phyloP scores from a whole-genome alignment of 2,888 invertebrate genomes.

The Perizoma flavofasciatum region DNA sequence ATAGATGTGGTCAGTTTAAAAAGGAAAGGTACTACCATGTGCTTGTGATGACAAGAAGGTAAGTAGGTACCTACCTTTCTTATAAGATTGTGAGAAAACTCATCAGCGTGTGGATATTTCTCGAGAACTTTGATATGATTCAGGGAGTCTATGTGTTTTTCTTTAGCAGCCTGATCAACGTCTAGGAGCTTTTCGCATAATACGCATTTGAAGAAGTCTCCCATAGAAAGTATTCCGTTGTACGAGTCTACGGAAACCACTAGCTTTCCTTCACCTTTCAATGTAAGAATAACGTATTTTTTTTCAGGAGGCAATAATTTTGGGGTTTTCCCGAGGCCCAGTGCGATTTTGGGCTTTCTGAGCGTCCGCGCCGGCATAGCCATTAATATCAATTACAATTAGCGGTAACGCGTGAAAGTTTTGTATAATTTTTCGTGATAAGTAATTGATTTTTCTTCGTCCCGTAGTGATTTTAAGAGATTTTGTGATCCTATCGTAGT shows the following conservation, averaged over 20 bases:
- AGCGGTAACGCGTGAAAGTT: too few species aligned
- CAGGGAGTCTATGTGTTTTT: conserved; percentile 49
- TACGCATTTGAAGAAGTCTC: conserved; percentile 55
- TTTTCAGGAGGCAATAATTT: conserved; percentile 25
- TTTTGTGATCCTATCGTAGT: too few species aligned
- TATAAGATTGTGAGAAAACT: conserved; percentile 57
- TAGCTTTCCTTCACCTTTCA: conserved; percentile 55
- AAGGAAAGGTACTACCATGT: too few species aligned
- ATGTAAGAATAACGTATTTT: conserved; percentile 57
- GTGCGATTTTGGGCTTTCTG: conserved; percentile 50
- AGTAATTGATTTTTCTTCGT: too few species aligned
- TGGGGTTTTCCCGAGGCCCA: conserved; percentile 10
- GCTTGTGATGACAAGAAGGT: too few species aligned
- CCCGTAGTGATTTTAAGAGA: too few species aligned
- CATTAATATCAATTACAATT: conserved; percentile 32
- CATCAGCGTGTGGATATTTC: conserved; percentile 54
- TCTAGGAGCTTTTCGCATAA: conserved; percentile 55
- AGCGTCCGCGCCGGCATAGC: conserved; percentile 51
- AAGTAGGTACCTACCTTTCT: conserved; percentile 51
- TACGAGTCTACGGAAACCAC: conserved; percentile 63
- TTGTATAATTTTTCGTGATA: too few species aligned
- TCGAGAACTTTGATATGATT: conserved; percentile 50
- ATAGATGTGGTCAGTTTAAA: too few species aligned
- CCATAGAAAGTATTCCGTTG: conserved; percentile 57
- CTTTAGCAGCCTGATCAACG: conserved; percentile 47